Percentiles rank a stretch among this genome's conserved stretches.
Conservation (phyloP, 2,797 vertebrate genomes). For the Eutrigla gurnardus region DNA sequence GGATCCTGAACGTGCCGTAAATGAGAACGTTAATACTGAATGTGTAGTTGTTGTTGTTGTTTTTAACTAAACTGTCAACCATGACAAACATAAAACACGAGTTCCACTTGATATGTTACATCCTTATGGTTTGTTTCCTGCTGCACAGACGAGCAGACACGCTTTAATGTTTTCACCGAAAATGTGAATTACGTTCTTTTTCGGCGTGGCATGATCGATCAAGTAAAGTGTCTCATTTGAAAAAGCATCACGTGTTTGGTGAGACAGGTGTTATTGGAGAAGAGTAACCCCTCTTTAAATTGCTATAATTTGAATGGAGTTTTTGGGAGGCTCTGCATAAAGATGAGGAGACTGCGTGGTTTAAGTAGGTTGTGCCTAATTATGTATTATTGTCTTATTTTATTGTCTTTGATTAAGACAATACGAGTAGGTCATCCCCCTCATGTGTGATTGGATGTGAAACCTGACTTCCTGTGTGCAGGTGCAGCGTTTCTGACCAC, state of each 20-base stretch:
- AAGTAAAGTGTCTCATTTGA: not conserved
- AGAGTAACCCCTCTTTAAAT: not conserved
- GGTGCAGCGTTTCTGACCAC: conserved; percentile 91
- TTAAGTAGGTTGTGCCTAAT: not conserved
- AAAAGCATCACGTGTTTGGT: not conserved
- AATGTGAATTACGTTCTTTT: not conserved
- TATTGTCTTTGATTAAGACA: not conserved
- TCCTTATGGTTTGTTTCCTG: not conserved
- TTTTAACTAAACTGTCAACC: too few species aligned
- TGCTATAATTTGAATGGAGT: not conserved
- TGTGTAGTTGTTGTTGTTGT: too few species aligned
- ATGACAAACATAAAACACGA: too few species aligned
- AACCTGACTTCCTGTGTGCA: conserved; percentile 66
- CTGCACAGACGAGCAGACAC: not conserved
- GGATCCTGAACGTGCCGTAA: rapidly evolving
- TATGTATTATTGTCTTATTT: not conserved
- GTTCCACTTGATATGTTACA: not conserved
- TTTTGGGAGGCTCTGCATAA: not conserved
- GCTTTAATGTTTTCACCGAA: not conserved
- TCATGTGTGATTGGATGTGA: not conserved
- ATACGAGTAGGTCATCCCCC: not conserved
- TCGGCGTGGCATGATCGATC: not conserved
- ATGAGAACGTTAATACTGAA: not conserved
- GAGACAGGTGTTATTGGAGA: not conserved
- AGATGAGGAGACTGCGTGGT: not conserved